Conservation (phyloP, 2,797 vertebrate genomes). For the Potorous gilbertii region DNA sequence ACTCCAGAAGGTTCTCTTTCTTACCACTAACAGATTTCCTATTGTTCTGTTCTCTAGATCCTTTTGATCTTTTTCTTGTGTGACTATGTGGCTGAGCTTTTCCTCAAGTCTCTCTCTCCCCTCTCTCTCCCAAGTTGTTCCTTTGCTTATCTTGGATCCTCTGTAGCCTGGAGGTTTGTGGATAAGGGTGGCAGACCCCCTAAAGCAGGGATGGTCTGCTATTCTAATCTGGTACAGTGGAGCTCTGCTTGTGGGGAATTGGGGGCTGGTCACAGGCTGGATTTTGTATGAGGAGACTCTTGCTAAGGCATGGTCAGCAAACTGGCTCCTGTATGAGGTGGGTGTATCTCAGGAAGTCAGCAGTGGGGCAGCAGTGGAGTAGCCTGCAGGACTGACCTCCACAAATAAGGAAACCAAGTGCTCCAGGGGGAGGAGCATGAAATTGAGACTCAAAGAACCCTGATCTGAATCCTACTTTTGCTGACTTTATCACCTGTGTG, state of each 20-base stretch:
- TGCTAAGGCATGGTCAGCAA: not conserved
- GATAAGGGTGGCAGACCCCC: not conserved
- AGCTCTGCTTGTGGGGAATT: not conserved
- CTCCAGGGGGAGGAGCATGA: too few species aligned
- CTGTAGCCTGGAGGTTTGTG: not conserved
- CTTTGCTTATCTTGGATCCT: not conserved
- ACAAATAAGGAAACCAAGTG: too few species aligned
- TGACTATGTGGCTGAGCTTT: not conserved
- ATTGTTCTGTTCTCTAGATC: not conserved
- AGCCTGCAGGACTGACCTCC: not conserved
- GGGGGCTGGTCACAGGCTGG: not conserved
- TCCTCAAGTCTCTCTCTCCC: not conserved
- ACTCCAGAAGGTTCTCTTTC: not conserved
- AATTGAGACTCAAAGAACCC: too few species aligned
- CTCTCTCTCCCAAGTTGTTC: not conserved
- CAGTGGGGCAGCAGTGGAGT: too few species aligned
- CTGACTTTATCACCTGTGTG: too few species aligned
- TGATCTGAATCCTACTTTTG: too few species aligned
- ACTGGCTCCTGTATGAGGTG: not conserved
- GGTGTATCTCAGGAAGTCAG: not conserved
- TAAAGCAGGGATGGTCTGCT: not conserved
- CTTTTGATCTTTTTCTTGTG: not conserved
- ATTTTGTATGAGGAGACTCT: not conserved
- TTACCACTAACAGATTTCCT: not conserved
- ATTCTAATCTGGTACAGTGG: not conserved